A percentile compares a stretch with the other conserved stretches of the same genome.
phyloP scores from a whole-genome alignment of 2,113 vertebrate genomes.

The Hemiprocne comata region DNA sequence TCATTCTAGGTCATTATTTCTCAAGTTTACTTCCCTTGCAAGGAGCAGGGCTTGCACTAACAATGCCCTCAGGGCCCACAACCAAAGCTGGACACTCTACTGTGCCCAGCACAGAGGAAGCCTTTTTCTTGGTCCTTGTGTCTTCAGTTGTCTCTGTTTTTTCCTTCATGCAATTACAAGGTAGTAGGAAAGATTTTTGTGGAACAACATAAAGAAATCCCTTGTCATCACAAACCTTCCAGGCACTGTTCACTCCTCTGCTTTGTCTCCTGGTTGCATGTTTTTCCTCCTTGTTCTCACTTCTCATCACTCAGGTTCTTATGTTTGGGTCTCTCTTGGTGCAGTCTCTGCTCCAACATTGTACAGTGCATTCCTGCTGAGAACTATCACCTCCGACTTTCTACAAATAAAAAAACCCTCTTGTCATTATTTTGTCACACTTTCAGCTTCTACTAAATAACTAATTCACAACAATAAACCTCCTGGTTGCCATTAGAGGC shows the following conservation, averaged over 20 bases:
- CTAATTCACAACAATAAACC: slow-evolving; percentile 49
- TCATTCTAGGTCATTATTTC: slow-evolving; percentile 44
- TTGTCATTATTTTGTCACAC: slow-evolving; percentile 51
- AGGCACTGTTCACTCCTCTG: not conserved
- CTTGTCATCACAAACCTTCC: not conserved
- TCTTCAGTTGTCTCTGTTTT: slow-evolving; percentile 6
- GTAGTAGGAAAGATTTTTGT: not conserved
- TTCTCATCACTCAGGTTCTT: not conserved
- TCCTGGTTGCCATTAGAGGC: slow-evolving; percentile 52
- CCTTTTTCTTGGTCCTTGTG: not conserved
- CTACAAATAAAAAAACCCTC: not conserved
- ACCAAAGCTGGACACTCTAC: accelerated
- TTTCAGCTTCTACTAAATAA: slow-evolving; percentile 56
- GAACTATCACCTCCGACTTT: slow-evolving; percentile 20
- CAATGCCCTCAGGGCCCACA: slow-evolving; percentile 29
- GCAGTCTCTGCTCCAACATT: not conserved
- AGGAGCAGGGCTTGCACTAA: slow-evolving; percentile 37
- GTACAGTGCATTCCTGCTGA: not conserved
- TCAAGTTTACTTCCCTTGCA: slow-evolving; percentile 14
- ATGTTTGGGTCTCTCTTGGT: not conserved
- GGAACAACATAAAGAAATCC: not conserved
- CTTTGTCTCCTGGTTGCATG: not conserved
- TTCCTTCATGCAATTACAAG: not conserved
- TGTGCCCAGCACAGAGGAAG: not conserved
- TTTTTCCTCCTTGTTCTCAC: not conserved